These are phyloP conservation scores for Leucozona laternaria DNA, from an alignment of 2,888 invertebrate genomes.

Conservation along the genomic window DNA sequence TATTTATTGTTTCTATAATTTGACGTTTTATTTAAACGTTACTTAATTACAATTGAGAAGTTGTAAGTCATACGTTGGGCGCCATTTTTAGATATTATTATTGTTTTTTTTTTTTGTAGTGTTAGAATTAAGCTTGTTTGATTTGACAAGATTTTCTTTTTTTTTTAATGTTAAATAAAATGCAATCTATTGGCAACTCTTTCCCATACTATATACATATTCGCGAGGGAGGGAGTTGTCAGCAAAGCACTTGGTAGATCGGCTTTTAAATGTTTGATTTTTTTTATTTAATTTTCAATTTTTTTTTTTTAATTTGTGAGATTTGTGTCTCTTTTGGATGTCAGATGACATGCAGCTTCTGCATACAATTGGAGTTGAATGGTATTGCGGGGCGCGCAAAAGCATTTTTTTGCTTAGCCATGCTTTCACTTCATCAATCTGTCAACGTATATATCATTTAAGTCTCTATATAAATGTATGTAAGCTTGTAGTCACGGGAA, in stretches of 20 bases:
- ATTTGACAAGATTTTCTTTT: not conserved
- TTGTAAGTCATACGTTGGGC: not conserved
- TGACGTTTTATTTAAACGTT: not conserved
- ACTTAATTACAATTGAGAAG: not conserved
- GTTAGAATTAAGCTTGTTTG: not conserved
- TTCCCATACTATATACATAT: not conserved
- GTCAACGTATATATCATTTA: slow-evolving; percentile 65
- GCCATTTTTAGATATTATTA: not conserved
- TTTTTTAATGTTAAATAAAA: not conserved
- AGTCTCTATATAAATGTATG: slow-evolving; percentile 23
- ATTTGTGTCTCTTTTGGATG: slow-evolving; percentile 67
- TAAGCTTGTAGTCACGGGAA: slow-evolving; percentile 19
- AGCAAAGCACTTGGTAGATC: slow-evolving; percentile 42
- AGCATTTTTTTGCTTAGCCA: slow-evolving; percentile 15
- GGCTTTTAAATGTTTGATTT: slow-evolving; percentile 62
- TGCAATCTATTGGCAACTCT: slow-evolving; percentile 22
- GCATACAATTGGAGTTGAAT: slow-evolving; percentile 40
- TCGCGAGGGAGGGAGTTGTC: slow-evolving; percentile 66
- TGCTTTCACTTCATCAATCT: slow-evolving; percentile 73
- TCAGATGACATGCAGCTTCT: slow-evolving; percentile 71
- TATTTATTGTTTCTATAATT: too few relatives aligned
- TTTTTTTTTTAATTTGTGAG: slow-evolving; percentile 23
- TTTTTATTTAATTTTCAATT: slow-evolving; percentile 8
- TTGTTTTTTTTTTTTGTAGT: not conserved
- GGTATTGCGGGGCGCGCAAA: slow-evolving; percentile 41